Evolutionary conservation across 64 coral and sea anemone genomes (phyloP).

Genomic region (Astreopora myriophthalma): DNA sequence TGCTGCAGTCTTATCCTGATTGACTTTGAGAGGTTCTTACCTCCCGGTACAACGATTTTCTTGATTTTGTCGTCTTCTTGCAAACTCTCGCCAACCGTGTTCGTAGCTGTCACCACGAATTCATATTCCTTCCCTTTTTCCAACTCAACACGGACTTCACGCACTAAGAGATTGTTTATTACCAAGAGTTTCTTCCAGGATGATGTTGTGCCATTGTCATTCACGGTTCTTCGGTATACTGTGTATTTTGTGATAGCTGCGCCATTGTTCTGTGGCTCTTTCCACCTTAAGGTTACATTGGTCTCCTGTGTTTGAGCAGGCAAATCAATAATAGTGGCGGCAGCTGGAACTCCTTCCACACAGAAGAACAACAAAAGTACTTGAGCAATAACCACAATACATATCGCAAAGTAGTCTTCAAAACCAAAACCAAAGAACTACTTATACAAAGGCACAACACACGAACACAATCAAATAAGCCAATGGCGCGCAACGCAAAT

Average conservation of each 20-base stretch:
- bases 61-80: background rate
- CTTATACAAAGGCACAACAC: too few relatives aligned
- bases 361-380: too few relatives aligned
- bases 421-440: too few relatives aligned
- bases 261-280: background rate
- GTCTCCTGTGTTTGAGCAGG: background rate
- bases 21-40: too few relatives aligned
- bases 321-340: background rate
- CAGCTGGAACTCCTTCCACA: background rate
- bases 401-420: too few relatives aligned
- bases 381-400: too few relatives aligned
- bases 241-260: background rate
- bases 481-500: too few relatives aligned
- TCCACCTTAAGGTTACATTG: background rate
- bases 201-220: background rate
- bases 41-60: background rate
- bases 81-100: background rate
- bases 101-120: background rate
- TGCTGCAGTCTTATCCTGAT: too few relatives aligned
- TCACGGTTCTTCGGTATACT: background rate
- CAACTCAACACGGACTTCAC: background rate
- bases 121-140: background rate
- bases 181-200: background rate
- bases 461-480: too few relatives aligned
- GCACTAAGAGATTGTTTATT: background rate